A percentile compares a stretch with the other conserved stretches of the same genome.
Evolutionary conservation across 2,888 invertebrate genomes (phyloP).

Genomic region (Dastarcus helophoroides): DNA sequence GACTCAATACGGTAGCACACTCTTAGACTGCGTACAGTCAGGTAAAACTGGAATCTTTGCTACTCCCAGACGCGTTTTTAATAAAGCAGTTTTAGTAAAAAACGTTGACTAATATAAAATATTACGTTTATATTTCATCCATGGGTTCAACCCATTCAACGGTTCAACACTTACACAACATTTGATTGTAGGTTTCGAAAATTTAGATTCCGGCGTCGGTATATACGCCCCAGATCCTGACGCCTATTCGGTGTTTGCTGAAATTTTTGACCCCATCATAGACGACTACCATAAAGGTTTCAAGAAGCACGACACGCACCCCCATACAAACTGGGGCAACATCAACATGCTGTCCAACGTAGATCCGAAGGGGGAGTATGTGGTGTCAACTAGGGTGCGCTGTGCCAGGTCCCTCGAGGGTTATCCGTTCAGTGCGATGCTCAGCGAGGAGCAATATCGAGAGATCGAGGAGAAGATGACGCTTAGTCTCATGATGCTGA

Average conservation of each 20-base stretch:
- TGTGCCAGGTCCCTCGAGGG: slow-evolving; percentile 50
- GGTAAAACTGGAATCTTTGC: slow-evolving; percentile 34
- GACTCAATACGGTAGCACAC: slow-evolving; percentile 46
- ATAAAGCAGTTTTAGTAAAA: no score
- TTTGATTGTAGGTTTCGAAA: slow-evolving; percentile 44
- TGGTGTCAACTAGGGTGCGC: slow-evolving; percentile 55
- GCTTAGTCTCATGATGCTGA: slow-evolving; percentile 25
- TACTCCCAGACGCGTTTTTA: no score
- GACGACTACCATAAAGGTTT: slow-evolving; percentile 56
- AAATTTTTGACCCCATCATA: slow-evolving; percentile 57
- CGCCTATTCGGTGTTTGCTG: slow-evolving; percentile 51
- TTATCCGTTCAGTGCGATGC: slow-evolving; percentile 58
- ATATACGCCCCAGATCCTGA: slow-evolving; percentile 58
- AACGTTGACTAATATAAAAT: no score
- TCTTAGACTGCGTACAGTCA: slow-evolving; percentile 53
- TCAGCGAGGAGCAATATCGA: slow-evolving; percentile 50
- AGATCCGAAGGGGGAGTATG: slow-evolving; percentile 47
- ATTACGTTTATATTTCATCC: no score
- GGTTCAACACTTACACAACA: no score
- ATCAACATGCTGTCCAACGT: slow-evolving; percentile 41
- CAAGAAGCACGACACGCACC: slow-evolving; percentile 44
- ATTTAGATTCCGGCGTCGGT: slow-evolving; percentile 54
- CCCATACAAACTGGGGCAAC: slow-evolving; percentile 50
- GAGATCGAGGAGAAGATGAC: slow-evolving; percentile 47
- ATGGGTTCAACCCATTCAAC: no score